Percentiles rank a stretch among this genome's conserved stretches.
These are phyloP conservation scores for Eufriesea mexicana DNA, from an alignment of 1,140 invertebrate species.

Conservation along the genomic window DNA sequence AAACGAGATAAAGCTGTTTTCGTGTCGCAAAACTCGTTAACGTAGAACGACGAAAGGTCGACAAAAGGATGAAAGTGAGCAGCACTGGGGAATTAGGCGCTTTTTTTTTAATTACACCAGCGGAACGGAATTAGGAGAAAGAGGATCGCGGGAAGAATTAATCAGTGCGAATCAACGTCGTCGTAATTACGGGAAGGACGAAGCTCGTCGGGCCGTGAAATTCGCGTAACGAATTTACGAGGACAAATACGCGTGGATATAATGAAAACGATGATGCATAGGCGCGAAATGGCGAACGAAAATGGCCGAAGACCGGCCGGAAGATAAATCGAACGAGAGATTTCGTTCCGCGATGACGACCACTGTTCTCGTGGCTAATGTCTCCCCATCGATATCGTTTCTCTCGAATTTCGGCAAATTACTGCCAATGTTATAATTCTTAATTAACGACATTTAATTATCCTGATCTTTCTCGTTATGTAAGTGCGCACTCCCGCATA, in stretches of 20 bases:
- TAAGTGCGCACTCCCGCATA: too few relatives aligned
- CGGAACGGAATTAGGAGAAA: neutral
- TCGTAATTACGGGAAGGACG: conserved; percentile 9
- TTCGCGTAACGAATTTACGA: conserved; percentile 16
- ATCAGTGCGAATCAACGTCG: conserved; percentile 27
- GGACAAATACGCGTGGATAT: neutral
- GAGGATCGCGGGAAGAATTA: conserved; percentile 1
- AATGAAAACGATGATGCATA: conserved; percentile 14
- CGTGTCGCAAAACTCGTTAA: neutral
- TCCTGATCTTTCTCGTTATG: too few relatives aligned
- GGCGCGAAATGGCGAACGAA: neutral
- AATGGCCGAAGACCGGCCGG: neutral
- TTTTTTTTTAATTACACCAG: conserved; percentile 7
- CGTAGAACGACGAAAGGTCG: neutral
- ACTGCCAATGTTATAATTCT: too few relatives aligned
- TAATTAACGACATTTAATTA: too few relatives aligned
- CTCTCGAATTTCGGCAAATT: neutral
- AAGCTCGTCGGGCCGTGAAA: neutral
- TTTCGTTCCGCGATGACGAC: neutral
- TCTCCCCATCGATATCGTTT: neutral
- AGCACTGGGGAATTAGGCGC: too few relatives aligned
- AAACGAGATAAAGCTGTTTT: neutral
- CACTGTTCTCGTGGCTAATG: neutral
- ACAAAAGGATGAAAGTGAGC: neutral
- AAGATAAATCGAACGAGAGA: conserved; percentile 22